These are phyloP conservation scores for Aphelinus atriplicis DNA, from an alignment of 1,140 invertebrate species.

Conservation along the genomic window DNA sequence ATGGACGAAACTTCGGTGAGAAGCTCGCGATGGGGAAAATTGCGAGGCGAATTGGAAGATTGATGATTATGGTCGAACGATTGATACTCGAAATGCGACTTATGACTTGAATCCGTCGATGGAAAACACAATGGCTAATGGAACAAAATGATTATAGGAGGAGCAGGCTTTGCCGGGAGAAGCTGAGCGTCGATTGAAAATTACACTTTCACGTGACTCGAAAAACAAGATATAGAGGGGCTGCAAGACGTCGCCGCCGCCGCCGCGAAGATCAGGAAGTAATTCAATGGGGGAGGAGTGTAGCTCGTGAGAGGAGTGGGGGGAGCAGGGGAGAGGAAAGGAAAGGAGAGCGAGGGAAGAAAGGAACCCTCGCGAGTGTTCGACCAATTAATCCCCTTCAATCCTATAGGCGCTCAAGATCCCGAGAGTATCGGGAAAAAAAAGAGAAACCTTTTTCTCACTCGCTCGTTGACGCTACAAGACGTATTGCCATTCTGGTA, in stretches of 20 bases:
- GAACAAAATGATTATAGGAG: too few relatives aligned
- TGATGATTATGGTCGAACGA: too few relatives aligned
- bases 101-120: too few relatives aligned
- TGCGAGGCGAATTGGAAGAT: too few relatives aligned
- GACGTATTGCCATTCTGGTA: slow-evolving; percentile 51
- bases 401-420: slow-evolving; percentile 46
- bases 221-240: slow-evolving; percentile 27
- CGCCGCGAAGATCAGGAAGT: slow-evolving; percentile 32
- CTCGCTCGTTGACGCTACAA: slow-evolving; percentile 47
- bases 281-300: slow-evolving; percentile 30
- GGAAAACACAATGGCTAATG: too few relatives aligned
- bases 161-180: neutral
- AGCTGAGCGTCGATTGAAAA: slow-evolving; percentile 37
- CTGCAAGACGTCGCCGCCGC: neutral
- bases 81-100: too few relatives aligned
- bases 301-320: slow-evolving; percentile 4
- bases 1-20: slow-evolving; percentile 15
- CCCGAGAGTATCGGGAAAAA: slow-evolving; percentile 49
- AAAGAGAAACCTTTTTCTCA: slow-evolving; percentile 43
- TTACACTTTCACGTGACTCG: slow-evolving; percentile 39
- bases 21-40: neutral
- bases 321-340: neutral
- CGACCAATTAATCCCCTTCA: slow-evolving; percentile 62
- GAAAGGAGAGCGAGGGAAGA: slow-evolving; percentile 4
- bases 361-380: slow-evolving; percentile 55